A percentile compares a stretch with the other conserved stretches of the same genome.
These are phyloP conservation scores for Temnothorax longispinosus DNA, from an alignment of 1,140 invertebrate species.

Conservation along the genomic window DNA sequence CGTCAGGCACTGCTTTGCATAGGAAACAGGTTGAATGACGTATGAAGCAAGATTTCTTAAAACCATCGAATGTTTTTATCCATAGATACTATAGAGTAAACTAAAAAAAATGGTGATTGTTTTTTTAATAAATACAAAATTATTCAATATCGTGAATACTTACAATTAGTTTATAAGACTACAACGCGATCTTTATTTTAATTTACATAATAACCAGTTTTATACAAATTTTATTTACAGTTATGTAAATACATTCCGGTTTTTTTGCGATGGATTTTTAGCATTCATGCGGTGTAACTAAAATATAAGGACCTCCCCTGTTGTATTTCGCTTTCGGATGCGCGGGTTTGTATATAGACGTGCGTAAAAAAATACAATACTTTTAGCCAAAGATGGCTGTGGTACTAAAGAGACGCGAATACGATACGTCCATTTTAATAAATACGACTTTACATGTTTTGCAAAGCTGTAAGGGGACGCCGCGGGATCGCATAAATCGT, in stretches of 20 bases:
- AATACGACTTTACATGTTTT: conserved; percentile 10
- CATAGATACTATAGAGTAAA: neutral
- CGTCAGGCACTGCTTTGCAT: conserved; percentile 29
- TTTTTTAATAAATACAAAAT: neutral
- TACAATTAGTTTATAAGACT: neutral
- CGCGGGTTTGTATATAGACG: conserved; percentile 10
- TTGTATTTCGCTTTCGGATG: conserved; percentile 4
- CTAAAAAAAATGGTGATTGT: neutral
- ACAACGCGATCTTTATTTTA: neutral
- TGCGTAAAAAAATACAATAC: conserved; percentile 29
- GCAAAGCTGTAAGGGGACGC: neutral
- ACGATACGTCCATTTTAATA: conserved; percentile 8
- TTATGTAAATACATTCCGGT: neutral
- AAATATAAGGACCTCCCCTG: neutral
- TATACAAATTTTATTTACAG: neutral
- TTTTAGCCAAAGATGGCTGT: conserved; percentile 8
- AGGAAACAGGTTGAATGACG: neutral
- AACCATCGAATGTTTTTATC: neutral
- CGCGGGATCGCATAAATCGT: conserved; percentile 10
- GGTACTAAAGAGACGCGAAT: conserved; percentile 3
- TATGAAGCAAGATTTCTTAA: neutral
- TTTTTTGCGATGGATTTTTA: neutral
- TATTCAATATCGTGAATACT: neutral
- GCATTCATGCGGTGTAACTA: neutral
- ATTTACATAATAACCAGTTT: neutral